These are phyloP conservation scores for Masnerella sp. DNA, from an alignment of 2,888 invertebrate genomes.

Conservation along the genomic window DNA sequence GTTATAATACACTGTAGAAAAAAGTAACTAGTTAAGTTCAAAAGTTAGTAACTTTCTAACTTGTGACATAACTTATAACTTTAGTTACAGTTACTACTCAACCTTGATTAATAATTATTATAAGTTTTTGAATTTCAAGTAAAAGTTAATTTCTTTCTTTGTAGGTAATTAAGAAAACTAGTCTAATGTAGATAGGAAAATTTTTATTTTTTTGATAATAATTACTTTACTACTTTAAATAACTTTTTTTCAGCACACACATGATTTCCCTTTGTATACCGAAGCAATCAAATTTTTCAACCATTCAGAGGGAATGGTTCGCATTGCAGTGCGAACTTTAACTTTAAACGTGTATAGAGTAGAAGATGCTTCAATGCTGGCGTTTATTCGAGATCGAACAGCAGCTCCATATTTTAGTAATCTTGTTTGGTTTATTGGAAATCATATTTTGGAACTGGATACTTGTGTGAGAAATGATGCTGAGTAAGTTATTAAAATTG, in stretches of 20 bases:
- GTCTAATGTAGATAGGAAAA: no score
- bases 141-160: no score
- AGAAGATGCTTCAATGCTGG: slow-evolving; percentile 95
- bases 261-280: slow-evolving; percentile 99
- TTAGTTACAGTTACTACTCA: no score
- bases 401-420: slow-evolving; percentile 99
- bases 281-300: slow-evolving; percentile 99
- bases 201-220: no score
- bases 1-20: no score
- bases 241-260: slow-evolving; percentile 88
- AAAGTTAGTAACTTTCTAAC: no score
- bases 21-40: no score
- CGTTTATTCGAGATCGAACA: slow-evolving; percentile 96
- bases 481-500: slow-evolving; percentile 90
- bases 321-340: slow-evolving; percentile 98
- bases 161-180: no score
- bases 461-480: slow-evolving; percentile 96
- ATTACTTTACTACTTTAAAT: no score
- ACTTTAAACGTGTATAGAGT: slow-evolving; percentile 98
- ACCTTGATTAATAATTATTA: no score
- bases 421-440: slow-evolving; percentile 99
- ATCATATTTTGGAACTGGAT: slow-evolving; percentile 97
- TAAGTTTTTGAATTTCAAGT: no score
- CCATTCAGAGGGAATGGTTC: slow-evolving; percentile 98
- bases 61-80: no score